Evolutionary conservation across 2,113 vertebrate genomes (phyloP).

Genomic region (Himantopus leucocephalus): DNA sequence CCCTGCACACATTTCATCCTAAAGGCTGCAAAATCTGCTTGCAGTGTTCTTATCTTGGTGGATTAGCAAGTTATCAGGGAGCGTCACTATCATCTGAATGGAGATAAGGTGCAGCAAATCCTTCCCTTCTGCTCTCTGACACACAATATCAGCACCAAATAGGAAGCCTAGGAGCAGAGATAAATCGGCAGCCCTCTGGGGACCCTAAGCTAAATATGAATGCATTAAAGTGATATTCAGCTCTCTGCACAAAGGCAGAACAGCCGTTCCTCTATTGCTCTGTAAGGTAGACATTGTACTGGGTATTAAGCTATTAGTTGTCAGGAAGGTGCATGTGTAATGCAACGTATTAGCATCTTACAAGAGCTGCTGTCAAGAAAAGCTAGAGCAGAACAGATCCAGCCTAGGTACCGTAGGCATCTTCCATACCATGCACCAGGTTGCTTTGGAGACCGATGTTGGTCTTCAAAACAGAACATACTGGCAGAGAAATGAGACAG

Average conservation of each 20-base stretch:
- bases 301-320: neutral
- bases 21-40: conserved; percentile 39
- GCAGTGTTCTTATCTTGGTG: neutral
- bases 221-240: neutral
- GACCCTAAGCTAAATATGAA: neutral
- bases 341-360: neutral
- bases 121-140: conserved; percentile 37
- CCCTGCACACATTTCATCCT: neutral
- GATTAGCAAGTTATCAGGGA: conserved; percentile 41
- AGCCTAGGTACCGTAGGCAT: neutral
- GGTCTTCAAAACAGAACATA: neutral
- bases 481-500: neutral
- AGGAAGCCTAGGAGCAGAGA: neutral
- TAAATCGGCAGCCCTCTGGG: neutral
- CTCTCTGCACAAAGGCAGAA: neutral
- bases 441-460: neutral
- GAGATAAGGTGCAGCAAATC: conserved; percentile 56
- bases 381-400: neutral
- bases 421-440: neutral
- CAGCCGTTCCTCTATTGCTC: neutral
- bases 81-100: neutral
- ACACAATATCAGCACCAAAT: neutral
- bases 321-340: conserved; percentile 1
- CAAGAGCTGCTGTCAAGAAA: neutral
- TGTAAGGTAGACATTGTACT: neutral